Base-by-base conservation (phyloP, 1,140 invertebrate species). In the Oedothorax gibbosus region DNA sequence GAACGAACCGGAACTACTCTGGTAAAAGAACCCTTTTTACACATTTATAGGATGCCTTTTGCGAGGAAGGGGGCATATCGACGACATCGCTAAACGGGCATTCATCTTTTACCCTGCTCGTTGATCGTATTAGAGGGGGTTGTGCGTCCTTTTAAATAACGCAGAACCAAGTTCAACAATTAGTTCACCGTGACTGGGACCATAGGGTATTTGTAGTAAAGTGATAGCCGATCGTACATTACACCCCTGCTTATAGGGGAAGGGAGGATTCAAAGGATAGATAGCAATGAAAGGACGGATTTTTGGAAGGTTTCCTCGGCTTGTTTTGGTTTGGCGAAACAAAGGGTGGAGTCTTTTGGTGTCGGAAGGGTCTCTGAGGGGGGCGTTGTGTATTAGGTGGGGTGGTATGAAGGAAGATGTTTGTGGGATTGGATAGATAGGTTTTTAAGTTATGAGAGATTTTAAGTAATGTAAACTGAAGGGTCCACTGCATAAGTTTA, bases 191-290 rank as follows among this genome's bases (percentile, higher is more conserved):
- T 81, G 78, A 81, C 78, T 81, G 78, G 54, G 35, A 82, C 68
- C 80, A 82, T 82, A 82, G 80, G 80, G 80, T 82, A 82, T 82
- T 73, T 54, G 69, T 50, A 73, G 80, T 82, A 82, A 73, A 82
- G 66, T 73, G 80, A 82, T 82, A 21, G 56, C 57, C 80, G 18
- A 81, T 81, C 78, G 78, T 82, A 64, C 68, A 21, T 82, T 65
- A 82, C 80, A 82, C 60, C 57, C 66, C 62, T 56, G 14, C 68
- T 75, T 75, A 6, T 21, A 14, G 15, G 53, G 35, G 15, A 14
- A 65, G 77, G 64, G 62, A 51, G 51, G 10, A 14, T 51, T 78
- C 62, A 20, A 49, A 64, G 60, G 49, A 65, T 49, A 50, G 15
- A 53, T 66, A 35, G 35, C 62, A 18, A 12, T 68, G 64, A n/a